These are phyloP conservation scores for Tympanoctomys barrerae DNA, from an alignment of 2,797 vertebrate species.

Conservation along the genomic window DNA sequence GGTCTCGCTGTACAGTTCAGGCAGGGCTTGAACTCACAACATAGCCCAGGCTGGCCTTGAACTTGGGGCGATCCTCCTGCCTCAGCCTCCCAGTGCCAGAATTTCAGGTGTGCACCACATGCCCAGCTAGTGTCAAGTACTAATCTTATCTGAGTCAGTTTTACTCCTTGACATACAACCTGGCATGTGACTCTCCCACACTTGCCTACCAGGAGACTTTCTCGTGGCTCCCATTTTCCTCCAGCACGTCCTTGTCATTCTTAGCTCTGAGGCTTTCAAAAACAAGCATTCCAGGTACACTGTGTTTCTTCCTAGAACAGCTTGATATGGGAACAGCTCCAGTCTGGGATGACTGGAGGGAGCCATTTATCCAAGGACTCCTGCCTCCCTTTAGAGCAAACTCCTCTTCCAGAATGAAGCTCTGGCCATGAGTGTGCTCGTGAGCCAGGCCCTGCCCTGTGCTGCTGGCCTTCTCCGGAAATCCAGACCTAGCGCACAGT, in stretches of 20 bases:
- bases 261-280: not conserved
- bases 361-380: not conserved
- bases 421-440: not conserved
- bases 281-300: not conserved
- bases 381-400: not conserved
- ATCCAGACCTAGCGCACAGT: not conserved
- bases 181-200: not conserved
- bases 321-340: not conserved
- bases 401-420: not conserved
- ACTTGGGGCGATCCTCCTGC: not conserved
- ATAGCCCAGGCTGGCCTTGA: not conserved
- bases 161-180: not conserved
- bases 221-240: not conserved
- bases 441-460: no score
- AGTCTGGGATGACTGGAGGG: not conserved
- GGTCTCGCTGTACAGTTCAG: not conserved
- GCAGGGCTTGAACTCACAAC: not conserved
- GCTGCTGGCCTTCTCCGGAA: not conserved
- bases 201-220: not conserved
- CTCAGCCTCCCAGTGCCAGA: not conserved
- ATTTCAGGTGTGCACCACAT: not conserved
- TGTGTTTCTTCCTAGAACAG: not conserved
- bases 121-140: not conserved
- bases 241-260: not conserved
- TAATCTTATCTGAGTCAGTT: not conserved